Conservation (phyloP, 2,888 invertebrate genomes). For the Caenorhabditis sp. region DNA sequence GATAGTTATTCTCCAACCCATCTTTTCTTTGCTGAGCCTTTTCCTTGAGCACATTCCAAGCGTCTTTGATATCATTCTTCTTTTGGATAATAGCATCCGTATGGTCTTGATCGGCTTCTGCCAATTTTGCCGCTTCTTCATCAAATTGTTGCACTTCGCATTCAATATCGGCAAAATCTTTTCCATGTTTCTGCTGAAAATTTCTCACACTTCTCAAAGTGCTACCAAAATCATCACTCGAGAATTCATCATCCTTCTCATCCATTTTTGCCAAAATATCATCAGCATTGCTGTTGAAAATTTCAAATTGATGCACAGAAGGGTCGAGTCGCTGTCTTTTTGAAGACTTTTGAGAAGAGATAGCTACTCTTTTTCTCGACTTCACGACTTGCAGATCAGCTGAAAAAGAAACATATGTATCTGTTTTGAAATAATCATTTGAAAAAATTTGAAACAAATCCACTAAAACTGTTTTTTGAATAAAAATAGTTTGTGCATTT, state of each 20-base stretch:
- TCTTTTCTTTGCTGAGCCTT: slow-evolving; percentile 75
- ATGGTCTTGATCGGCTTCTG: slow-evolving; percentile 91
- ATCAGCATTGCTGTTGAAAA: slow-evolving; percentile 96
- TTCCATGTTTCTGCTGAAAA: slow-evolving; percentile 83
- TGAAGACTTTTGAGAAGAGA: no score
- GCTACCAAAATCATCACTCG: slow-evolving; percentile 94
- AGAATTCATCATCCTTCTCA: slow-evolving; percentile 95
- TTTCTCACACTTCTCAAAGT: slow-evolving; percentile 97
- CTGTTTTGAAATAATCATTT: no score
- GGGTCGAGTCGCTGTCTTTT: no score
- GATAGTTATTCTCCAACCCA: slow-evolving; percentile 88
- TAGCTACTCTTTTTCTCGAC: no score
- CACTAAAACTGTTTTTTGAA: no score
- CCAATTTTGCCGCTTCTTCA: slow-evolving; percentile 88
- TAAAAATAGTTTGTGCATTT: no score
- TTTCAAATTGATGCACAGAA: slow-evolving; percentile 99
- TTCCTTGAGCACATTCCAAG: slow-evolving; percentile 90
- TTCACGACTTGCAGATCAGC: no score
- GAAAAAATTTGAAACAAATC: no score
- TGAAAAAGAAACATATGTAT: no score
- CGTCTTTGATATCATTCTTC: slow-evolving; percentile 82
- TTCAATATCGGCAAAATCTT: slow-evolving; percentile 72
- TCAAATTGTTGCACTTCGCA: slow-evolving; percentile 82
- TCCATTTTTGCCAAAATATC: slow-evolving; percentile 99
- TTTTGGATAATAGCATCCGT: slow-evolving; percentile 52